Conservation (phyloP, 2,113 vertebrate genomes). For the Engraulis encrasicolus region DNA sequence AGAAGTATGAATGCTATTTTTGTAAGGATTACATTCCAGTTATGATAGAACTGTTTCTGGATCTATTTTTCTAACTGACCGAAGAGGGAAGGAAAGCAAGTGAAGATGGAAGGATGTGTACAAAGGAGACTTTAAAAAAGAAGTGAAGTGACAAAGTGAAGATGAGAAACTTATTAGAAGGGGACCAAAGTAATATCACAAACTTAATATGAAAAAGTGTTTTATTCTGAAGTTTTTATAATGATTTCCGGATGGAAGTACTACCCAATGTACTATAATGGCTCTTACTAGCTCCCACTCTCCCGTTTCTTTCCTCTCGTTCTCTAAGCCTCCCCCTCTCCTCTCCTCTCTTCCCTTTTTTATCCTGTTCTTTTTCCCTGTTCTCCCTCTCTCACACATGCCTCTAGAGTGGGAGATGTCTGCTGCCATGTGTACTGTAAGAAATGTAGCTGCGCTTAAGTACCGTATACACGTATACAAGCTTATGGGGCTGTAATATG, state of each 20-base stretch:
- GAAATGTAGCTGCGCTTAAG: slow-evolving; percentile 56
- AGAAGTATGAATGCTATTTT: slow-evolving; percentile 71
- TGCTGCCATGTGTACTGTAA: slow-evolving; percentile 62
- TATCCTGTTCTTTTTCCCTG: slow-evolving; percentile 1
- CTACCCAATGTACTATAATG: slow-evolving; percentile 63
- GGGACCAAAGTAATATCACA: slow-evolving; percentile 73
- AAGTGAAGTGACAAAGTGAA: slow-evolving; percentile 42
- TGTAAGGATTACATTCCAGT: slow-evolving; percentile 69
- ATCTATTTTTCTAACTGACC: slow-evolving; percentile 79
- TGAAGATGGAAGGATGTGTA: slow-evolving; percentile 43
- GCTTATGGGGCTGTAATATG: slow-evolving; percentile 57
- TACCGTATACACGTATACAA: slow-evolving; percentile 49
- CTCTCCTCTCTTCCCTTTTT: slow-evolving; percentile 20
- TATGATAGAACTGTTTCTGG: slow-evolving; percentile 57
- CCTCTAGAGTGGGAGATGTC: slow-evolving; percentile 60
- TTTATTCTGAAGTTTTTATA: slow-evolving; percentile 70
- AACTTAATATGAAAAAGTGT: slow-evolving; percentile 68
- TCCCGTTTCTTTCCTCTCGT: slow-evolving; percentile 13
- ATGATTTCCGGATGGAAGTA: slow-evolving; percentile 65
- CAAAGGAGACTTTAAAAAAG: slow-evolving; percentile 33
- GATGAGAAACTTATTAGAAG: slow-evolving; percentile 67
- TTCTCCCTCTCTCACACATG: slow-evolving; percentile 54
- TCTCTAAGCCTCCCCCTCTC: slow-evolving; percentile 11
- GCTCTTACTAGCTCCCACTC: slow-evolving; percentile 36
- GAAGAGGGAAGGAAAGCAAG: slow-evolving; percentile 36